Base-by-base conservation (phyloP, 2,113 vertebrate species). In the Ctenomys sociabilis region DNA sequence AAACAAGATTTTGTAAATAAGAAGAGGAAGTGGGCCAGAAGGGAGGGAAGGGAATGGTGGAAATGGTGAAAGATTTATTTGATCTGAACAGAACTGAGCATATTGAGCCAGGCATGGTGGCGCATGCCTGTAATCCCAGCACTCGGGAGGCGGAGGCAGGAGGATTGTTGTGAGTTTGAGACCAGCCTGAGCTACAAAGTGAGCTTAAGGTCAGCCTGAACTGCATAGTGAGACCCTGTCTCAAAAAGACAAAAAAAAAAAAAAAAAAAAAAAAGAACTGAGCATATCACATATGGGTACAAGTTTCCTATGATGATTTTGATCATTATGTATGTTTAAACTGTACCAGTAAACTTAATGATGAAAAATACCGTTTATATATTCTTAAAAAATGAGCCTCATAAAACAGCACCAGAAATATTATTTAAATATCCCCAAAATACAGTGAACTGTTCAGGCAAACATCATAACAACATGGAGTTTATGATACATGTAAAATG, bases 321-420 rank as follows among this genome's bases (percentile, higher is more conserved):
- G 66, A 19, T 70, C 66, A 19, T 19, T n/a, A 70, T 70, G 66
- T 70, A 70, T 70, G 32, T 68, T 13, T 68, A 35, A 35, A 32
- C 14, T 70, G 6, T 70, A 70, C 32, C 16, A n/a, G 17, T 70
- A 70, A 70, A 70, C 66, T 70, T 70, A 70, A 70, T 70, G 35
- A 70, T 19, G 32, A 64, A 35, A 68, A 68, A 5, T 68, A 68
- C 35, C n/a, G 32, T n/a, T n/a, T 70, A 70, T 3, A 16, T 6
- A 70, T 70, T 17, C 35, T 70, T 70, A 70, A 70, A 93, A 84
- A 35, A 26, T 63, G 61, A 63, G 8, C 30, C 37, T 32, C 28
- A 57, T 40, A 94, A 96, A 82, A 64, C 28, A 66, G 64, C 30
- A 57, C 37, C 28, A 57, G 49, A 94, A 96, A 82, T 81, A 91